Evolutionary conservation across 2,888 invertebrate genomes (phyloP).

Genomic region (Epicampocera succincta): DNA sequence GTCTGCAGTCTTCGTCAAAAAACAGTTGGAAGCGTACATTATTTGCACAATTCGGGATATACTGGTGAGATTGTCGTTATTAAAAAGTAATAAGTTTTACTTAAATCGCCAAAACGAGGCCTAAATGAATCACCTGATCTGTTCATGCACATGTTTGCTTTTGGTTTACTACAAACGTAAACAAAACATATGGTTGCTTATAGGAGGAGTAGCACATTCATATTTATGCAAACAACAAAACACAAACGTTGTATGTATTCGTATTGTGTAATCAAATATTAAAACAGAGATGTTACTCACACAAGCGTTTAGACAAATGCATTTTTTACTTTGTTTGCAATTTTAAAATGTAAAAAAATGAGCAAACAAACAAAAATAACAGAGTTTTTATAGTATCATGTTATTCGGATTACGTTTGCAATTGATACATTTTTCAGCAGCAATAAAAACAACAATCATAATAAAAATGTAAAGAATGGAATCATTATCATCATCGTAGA

Average conservation of each 20-base stretch:
- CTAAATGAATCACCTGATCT: too few relatives aligned
- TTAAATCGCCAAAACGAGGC: too few relatives aligned
- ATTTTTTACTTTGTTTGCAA: constrained; percentile 16
- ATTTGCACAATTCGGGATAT: too few relatives aligned
- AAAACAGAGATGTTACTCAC: neutral
- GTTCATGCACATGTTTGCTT: neutral
- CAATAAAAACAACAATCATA: constrained; percentile 31
- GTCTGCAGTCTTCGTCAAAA: too few relatives aligned
- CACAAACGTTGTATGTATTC: neutral
- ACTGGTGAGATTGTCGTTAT: too few relatives aligned
- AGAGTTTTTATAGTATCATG: constrained; percentile 35
- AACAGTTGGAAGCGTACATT: too few relatives aligned
- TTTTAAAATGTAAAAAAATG: constrained; percentile 33
- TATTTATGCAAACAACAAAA: neutral
- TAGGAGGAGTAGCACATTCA: constrained; percentile 4
- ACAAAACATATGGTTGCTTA: constrained; percentile 32
- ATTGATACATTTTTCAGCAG: constrained; percentile 52
- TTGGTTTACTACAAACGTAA: constrained; percentile 18
- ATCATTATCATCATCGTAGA: constrained; percentile 10
- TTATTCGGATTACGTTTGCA: constrained; percentile 56
- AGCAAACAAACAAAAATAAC: constrained; percentile 1
- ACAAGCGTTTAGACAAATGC: neutral
- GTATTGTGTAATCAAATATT: constrained; percentile 55
- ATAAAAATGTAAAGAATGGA: constrained; percentile 46
- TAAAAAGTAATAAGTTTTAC: too few relatives aligned